Evolutionary conservation across 2,888 invertebrate species (phyloP).

Genomic region (Scrobipalpa costella): DNA sequence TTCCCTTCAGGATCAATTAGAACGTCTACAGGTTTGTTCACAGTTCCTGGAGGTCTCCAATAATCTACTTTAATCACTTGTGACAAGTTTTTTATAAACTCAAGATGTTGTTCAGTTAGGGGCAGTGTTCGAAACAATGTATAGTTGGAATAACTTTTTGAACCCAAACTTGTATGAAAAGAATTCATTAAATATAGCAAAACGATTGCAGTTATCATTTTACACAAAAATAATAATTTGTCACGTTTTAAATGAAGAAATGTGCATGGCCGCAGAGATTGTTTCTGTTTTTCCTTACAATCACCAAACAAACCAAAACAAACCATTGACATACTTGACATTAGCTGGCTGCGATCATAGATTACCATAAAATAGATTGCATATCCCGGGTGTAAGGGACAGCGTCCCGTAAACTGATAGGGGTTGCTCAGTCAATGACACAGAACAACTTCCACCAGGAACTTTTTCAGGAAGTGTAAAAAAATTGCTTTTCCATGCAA

Average conservation of each 20-base stretch:
- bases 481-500: too few relatives aligned
- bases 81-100: slow-evolving; percentile 50
- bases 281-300: slow-evolving; percentile 3
- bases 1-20: slow-evolving; percentile 50
- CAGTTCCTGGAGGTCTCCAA: slow-evolving; percentile 55
- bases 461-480: too few relatives aligned
- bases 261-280: slow-evolving; percentile 10
- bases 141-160: slow-evolving; percentile 54
- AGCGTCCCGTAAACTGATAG: too few relatives aligned
- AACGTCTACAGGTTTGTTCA: slow-evolving; percentile 58
- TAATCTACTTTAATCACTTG: slow-evolving; percentile 46
- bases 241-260: neutral
- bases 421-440: too few relatives aligned
- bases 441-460: too few relatives aligned
- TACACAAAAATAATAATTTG: neutral
- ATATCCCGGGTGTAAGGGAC: too few relatives aligned
- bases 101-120: slow-evolving; percentile 44
- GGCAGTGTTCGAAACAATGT: slow-evolving; percentile 60
- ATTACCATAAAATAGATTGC: too few relatives aligned
- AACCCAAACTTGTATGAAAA: neutral
- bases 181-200: neutral
- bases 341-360: too few relatives aligned
- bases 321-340: too few relatives aligned
- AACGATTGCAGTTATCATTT: neutral
- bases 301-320: too few relatives aligned